Conservation (phyloP, 2,888 invertebrate species). For the Conchocele bisecta region DNA sequence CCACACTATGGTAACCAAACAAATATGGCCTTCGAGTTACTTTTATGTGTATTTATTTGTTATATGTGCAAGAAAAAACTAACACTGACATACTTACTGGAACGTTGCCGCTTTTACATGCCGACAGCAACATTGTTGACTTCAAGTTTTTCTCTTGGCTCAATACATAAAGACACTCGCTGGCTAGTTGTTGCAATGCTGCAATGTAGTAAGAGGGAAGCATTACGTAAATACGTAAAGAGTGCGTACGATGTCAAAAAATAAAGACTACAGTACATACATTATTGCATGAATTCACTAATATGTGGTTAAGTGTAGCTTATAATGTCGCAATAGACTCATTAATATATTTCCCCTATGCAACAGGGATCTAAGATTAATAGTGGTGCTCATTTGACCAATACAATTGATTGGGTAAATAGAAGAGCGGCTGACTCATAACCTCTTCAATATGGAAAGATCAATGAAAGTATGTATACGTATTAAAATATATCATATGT, state of each 20-base stretch:
- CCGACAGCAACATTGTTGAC: constrained; percentile 74
- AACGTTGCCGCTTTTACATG: constrained; percentile 71
- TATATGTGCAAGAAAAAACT: too few relatives aligned
- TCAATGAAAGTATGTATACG: not conserved
- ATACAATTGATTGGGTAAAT: too few relatives aligned
- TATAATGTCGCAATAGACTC: too few relatives aligned
- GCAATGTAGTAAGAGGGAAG: not conserved
- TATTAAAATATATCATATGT: not conserved
- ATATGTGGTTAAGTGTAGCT: too few relatives aligned
- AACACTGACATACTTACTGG: constrained; percentile 70
- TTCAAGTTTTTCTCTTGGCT: constrained; percentile 74
- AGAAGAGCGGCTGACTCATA: too few relatives aligned
- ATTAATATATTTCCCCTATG: too few relatives aligned
- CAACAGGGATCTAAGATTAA: too few relatives aligned
- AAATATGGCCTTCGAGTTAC: too few relatives aligned
- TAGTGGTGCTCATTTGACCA: too few relatives aligned
- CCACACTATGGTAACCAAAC: too few relatives aligned
- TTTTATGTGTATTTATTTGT: too few relatives aligned
- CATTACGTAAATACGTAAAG: not conserved
- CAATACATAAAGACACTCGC: constrained; percentile 77
- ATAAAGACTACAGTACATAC: not conserved
- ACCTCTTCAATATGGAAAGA: not conserved
- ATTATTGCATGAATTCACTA: not conserved
- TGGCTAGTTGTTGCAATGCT: constrained; percentile 74
- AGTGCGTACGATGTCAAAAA: not conserved